Evolutionary conservation across 2,113 vertebrate species (phyloP), one percentile per base, ranked within the genome.

Genomic region (Pituophis catenifer): DNA sequence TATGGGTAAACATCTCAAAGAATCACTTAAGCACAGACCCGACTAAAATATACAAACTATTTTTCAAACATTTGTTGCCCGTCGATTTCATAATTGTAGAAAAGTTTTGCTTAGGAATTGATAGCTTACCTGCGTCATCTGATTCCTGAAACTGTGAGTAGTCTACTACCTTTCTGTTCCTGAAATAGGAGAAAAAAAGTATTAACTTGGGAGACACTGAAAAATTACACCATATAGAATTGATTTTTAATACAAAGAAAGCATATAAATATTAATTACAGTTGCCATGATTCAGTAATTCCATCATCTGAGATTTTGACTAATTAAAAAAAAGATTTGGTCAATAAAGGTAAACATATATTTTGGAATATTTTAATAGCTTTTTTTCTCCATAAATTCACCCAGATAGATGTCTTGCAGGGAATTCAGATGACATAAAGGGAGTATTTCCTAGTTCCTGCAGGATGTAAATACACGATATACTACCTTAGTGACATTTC

Each of bases 121-220:
- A 90, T 1, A 97, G 94, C 97, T 98, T 98, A 98, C 98, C 98
- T 96, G 97, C 97, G 97, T 99, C 99, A 95, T 99, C 99, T 95
- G 99, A 99, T 97, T 99, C 99, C 89, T 99, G 99, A 98, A 99
- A 99, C 96, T 99, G 99, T 95, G 99, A 99, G 97, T 99, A 99
- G 98, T 99, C 99, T 94, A 99, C 99, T 96, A 99, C 99, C 97
- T 99, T 99, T 98, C 99, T 98, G 98, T 99, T 99, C 98, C 99
- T 99, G 98, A 53, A 94, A 90, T 10, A 95, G 92, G 6, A 93
- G 29, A 48, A 88, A 92, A 93, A 90, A 90, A 19, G 62, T 7
- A 93, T 19, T 86, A 29, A 26, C 58, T 58, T 50, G 33, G 52
- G 89, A 17, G 8, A 81, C 6, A 70, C 57, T 44, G n/a, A 90